phyloP scores from a whole-genome alignment of 2,113 vertebrate species.

The Polypterus senegalus region DNA sequence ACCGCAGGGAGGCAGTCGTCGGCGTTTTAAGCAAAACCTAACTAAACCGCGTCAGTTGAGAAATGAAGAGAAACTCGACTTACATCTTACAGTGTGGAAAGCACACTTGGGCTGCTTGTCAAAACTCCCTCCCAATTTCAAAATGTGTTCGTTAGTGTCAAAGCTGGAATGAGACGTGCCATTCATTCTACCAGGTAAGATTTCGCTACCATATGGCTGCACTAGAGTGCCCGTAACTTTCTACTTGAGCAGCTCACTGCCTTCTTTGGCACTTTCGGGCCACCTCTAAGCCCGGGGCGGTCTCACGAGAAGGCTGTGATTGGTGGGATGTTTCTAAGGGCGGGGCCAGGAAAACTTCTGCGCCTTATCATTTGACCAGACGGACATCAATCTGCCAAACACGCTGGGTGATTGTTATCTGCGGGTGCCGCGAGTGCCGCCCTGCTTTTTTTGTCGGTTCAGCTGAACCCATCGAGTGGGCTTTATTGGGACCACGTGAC shows the following conservation, averaged over 20 bases:
- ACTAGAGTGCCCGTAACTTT: constrained; percentile 24
- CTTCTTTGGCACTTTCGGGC: constrained; percentile 24
- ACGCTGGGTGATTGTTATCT: too few species aligned
- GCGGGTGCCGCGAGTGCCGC: too few species aligned
- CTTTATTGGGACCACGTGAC: too few species aligned
- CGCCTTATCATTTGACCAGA: too few species aligned
- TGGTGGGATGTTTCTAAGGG: constrained; percentile 16
- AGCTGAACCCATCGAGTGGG: too few species aligned
- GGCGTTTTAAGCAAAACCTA: too few species aligned
- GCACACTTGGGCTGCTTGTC: constrained; percentile 80
- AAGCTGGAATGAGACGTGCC: constrained; percentile 57
- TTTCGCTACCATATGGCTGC: constrained; percentile 25
- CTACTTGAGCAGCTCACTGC: constrained; percentile 32
- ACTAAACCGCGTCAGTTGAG: too few species aligned
- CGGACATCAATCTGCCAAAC: too few species aligned
- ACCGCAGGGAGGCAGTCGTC: too few species aligned
- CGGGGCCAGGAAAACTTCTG: neutral
- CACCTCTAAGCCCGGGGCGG: constrained; percentile 20
- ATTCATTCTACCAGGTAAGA: constrained; percentile 55
- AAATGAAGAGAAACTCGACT: constrained; percentile 37
- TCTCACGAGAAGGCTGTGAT: constrained; percentile 22
- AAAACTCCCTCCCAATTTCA: constrained; percentile 82
- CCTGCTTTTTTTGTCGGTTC: too few species aligned
- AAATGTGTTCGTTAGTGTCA: constrained; percentile 72
- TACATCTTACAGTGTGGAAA: constrained; percentile 90